phyloP scores from a whole-genome alignment of 2,113 vertebrate species.

The Xenus cinereus region DNA sequence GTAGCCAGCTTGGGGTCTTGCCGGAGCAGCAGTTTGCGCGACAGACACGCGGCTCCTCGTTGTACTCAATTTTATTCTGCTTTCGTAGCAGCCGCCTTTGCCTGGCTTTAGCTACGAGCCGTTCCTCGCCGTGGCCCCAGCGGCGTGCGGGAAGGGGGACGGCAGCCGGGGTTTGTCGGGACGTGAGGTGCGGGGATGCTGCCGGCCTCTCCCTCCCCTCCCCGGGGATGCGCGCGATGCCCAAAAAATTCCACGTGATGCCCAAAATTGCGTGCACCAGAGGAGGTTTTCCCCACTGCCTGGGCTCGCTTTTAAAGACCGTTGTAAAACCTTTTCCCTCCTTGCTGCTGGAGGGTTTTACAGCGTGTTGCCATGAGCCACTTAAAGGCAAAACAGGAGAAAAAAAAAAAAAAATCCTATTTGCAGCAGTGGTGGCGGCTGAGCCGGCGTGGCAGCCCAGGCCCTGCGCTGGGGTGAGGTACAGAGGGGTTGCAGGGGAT shows the following conservation, averaged over 20 bases:
- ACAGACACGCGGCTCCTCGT: not conserved
- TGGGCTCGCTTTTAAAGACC: not conserved
- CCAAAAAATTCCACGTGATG: not conserved
- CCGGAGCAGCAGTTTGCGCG: not conserved
- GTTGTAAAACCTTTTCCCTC: conserved; percentile 31
- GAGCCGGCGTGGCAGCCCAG: not conserved
- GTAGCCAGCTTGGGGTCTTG: conserved; percentile 13
- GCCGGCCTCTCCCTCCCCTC: fast-evolving
- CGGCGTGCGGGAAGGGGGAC: fast-evolving
- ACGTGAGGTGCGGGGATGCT: not conserved
- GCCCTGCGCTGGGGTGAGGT: not conserved
- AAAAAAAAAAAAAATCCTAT: not conserved
- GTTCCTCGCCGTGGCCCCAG: not conserved
- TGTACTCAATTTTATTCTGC: not conserved
- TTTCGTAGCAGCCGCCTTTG: not conserved
- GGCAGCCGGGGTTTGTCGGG: not conserved
- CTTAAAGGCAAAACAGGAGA: not conserved
- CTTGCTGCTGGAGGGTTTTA: not conserved
- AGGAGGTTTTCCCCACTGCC: not conserved
- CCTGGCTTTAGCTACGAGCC: not conserved
- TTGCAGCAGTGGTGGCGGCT: not conserved
- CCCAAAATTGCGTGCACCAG: fast-evolving
- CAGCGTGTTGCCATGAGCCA: not conserved
- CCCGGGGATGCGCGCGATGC: fast-evolving
- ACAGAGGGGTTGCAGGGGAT: not conserved